Evolutionary conservation across 2,113 vertebrate species (phyloP), one percentile per base, ranked within the genome.

Genomic region (Puffinus mauretanicus): DNA sequence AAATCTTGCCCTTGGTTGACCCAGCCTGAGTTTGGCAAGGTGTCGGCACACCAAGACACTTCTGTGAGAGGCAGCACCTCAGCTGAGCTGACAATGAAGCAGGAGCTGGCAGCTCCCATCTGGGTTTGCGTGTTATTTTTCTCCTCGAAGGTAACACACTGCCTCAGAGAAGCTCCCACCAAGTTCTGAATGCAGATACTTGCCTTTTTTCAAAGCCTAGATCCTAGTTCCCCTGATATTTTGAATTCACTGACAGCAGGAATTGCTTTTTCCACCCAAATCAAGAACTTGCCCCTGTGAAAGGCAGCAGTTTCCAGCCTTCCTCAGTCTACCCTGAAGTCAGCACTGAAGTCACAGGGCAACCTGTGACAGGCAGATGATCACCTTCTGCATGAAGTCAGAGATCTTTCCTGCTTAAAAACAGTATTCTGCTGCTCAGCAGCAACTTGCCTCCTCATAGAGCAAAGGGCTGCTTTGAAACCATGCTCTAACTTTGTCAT

Each of bases 401-500:
- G 88, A 89, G 54, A 69, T 52, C 69, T 82, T 87, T 65, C 64
- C 69, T 73, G 64, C 64, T 93, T 87, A 84, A 77, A 91, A 94
- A 17, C 17, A 1, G 16, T 47, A 40, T 51, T 90, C 42, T 70
- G 19, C 32, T 70, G 60, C 46, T 57, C 3, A 2, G 49, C 55
- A 86, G 29, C 25, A 49, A 20, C 61, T 88, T 82, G 25, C 10
- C 52, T 82, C 10, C 61, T 79, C 57, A 27, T 22, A 71, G 65
- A 75, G 51, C 69, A 90, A 93, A 90, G 51, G 57, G 66, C 38
- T 92, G 73, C 75, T 95, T 92, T 90, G 82, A 78, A 96, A 92
- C 24, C 30, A 16, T 54, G 36, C 18, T 80, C 42, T 86, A 38
- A 55, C 13, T 52, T 30, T 69, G 40, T 76, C 47, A 69, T 69